Conservation (phyloP, 1,140 invertebrate genomes). For the Aporrectodea caliginosa region DNA sequence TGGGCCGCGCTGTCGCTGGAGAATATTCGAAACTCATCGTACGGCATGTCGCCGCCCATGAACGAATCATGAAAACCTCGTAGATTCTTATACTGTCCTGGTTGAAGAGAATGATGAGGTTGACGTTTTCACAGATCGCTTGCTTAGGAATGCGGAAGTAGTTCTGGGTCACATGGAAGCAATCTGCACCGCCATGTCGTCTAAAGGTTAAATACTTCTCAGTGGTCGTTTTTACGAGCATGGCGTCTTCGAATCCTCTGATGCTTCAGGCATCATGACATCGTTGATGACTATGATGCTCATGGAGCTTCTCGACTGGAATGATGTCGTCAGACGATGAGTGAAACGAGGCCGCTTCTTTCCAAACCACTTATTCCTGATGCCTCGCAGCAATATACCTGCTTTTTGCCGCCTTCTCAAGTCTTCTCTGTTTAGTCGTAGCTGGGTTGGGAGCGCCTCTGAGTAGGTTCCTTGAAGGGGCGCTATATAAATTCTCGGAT, state of each 20-base stretch:
- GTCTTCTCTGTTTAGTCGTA: too few species aligned
- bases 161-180: not conserved
- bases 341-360: constrained; percentile 6
- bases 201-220: not conserved
- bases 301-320: not conserved
- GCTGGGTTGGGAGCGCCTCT: too few species aligned
- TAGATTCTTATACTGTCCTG: constrained; percentile 3
- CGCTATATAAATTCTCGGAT: too few species aligned
- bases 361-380: not conserved
- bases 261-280: not conserved
- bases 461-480: too few species aligned
- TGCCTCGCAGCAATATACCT: too few species aligned
- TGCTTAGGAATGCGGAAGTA: not conserved
- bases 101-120: not conserved
- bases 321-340: not conserved
- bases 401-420: too few species aligned
- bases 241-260: too few species aligned
- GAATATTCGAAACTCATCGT: not conserved
- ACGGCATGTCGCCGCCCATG: not conserved
- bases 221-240: too few species aligned
- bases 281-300: not conserved
- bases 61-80: not conserved
- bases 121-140: not conserved
- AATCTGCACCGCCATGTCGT: not conserved
- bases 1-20: not conserved